Evolutionary conservation across 2,113 vertebrate species (phyloP).

Genomic region (Seriola aureovittata): DNA sequence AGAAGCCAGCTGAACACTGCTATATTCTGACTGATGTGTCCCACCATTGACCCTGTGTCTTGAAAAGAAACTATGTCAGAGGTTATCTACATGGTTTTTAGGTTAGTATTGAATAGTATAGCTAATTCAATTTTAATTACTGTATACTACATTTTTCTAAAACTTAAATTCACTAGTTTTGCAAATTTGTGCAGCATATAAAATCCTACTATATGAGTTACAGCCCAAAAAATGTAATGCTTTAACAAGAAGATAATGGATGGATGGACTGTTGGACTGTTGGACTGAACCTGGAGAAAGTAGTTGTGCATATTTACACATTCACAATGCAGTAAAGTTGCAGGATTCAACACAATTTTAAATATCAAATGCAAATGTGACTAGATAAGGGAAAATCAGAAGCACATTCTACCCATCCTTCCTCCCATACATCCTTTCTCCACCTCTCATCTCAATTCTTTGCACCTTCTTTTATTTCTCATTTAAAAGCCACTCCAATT

Average conservation of each 20-base stretch:
- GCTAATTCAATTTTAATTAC: not conserved
- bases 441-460: slow-evolving; percentile 24
- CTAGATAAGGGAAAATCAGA: slow-evolving; percentile 11
- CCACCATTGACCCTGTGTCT: not conserved
- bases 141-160: not conserved
- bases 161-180: not conserved
- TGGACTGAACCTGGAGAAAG: not conserved
- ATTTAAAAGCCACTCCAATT: not conserved
- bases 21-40: not conserved
- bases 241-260: not conserved
- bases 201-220: no score
- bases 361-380: slow-evolving; percentile 13
- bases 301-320: not conserved
- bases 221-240: no score
- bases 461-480: slow-evolving; percentile 9
- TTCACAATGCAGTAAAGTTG: not conserved
- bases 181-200: not conserved
- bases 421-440: not conserved
- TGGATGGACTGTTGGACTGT: not conserved
- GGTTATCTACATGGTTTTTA: not conserved
- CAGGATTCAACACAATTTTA: slow-evolving; percentile 2
- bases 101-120: not conserved
- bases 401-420: slow-evolving; percentile 5
- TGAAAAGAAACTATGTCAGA: not conserved
- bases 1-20: not conserved